Conservation (phyloP, 1,140 invertebrate species). For the Goniozus legneri region DNA sequence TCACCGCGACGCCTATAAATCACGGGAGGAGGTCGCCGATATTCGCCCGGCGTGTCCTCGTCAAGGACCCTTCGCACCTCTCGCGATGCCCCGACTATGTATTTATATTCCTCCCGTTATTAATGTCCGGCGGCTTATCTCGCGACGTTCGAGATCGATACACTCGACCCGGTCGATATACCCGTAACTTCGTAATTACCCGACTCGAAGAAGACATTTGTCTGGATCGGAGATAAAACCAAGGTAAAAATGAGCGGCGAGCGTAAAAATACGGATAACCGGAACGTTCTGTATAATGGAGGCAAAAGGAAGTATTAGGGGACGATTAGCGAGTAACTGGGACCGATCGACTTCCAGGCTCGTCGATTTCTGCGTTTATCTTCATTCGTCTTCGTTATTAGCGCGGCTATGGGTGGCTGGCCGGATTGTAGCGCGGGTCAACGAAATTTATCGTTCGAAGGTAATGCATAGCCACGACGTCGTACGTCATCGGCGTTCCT, state of each 20-base stretch:
- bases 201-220: too few species aligned
- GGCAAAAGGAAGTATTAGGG: neutral
- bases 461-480: constrained; percentile 33
- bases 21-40: constrained; percentile 47
- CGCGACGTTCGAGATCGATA: too few species aligned
- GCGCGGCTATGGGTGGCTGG: constrained; percentile 12
- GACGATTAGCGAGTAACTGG: too few species aligned
- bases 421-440: too few species aligned
- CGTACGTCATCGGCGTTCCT: constrained; percentile 34
- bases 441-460: constrained; percentile 26
- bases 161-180: too few species aligned
- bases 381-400: constrained; percentile 34
- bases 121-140: too few species aligned
- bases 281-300: too few species aligned
- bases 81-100: neutral
- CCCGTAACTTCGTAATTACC: too few species aligned
- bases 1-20: constrained; percentile 44
- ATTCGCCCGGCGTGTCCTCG: constrained; percentile 38
- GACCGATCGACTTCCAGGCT: too few species aligned
- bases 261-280: too few species aligned
- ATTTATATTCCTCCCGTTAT: constrained; percentile 16
- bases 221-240: too few species aligned
- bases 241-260: too few species aligned
- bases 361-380: neutral
- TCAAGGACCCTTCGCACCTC: constrained; percentile 8